Evolutionary conservation across 1,140 invertebrate genomes (phyloP).

Genomic region (Orussus abietinus): DNA sequence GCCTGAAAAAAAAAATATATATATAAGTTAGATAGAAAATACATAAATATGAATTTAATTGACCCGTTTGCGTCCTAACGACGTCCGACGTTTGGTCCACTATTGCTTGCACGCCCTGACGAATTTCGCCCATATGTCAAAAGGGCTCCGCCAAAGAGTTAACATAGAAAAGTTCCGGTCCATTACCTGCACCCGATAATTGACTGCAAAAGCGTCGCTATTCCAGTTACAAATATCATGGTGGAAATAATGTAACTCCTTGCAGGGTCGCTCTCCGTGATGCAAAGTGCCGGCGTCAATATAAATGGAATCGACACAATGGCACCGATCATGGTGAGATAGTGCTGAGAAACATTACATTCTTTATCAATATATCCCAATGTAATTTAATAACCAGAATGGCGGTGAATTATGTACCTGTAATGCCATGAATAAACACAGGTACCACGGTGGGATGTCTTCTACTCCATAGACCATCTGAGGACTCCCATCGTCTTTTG

Average conservation of each 20-base stretch:
- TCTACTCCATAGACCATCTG: slow-evolving; percentile 74
- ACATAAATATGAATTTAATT: too few species aligned
- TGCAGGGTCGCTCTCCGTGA: slow-evolving; percentile 74
- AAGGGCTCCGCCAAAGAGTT: too few species aligned
- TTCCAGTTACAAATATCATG: slow-evolving; percentile 83
- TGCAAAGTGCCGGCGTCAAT: slow-evolving; percentile 75
- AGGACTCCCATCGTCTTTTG: too few species aligned
- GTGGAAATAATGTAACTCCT: slow-evolving; percentile 79
- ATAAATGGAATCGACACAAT: slow-evolving; percentile 84
- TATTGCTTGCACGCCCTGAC: too few species aligned
- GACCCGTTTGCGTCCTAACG: background rate
- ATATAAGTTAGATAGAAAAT: slow-evolving; percentile 10
- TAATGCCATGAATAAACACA: slow-evolving; percentile 77
- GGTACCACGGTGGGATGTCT: slow-evolving; percentile 78
- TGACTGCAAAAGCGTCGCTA: slow-evolving; percentile 77
- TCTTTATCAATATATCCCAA: background rate
- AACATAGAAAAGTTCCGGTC: too few species aligned
- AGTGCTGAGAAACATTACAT: slow-evolving; percentile 63
- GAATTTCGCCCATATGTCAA: too few species aligned
- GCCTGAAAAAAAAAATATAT: slow-evolving; percentile 40
- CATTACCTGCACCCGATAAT: slow-evolving; percentile 79
- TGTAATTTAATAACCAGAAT: background rate
- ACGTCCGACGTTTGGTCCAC: too few species aligned
- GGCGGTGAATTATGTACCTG: slow-evolving; percentile 58
- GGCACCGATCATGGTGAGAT: slow-evolving; percentile 82